Conservation (phyloP, 2,797 vertebrate species). For the Falco peregrinus region DNA sequence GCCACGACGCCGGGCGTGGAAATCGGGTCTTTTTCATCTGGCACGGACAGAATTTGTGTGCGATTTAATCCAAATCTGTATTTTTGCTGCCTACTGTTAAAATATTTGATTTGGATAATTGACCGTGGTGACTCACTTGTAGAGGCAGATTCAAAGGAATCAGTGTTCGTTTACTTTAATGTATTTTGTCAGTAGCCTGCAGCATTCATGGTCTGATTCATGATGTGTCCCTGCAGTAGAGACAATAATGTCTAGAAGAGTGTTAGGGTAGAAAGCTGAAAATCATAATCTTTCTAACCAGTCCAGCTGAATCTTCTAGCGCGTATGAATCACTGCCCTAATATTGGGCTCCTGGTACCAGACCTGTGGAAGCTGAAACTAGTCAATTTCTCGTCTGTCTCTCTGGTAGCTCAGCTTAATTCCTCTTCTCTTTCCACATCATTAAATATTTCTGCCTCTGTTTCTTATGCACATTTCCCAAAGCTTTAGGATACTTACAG, state of each 20-base stretch:
- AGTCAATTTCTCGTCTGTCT: neutral
- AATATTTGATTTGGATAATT: neutral
- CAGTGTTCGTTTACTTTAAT: neutral
- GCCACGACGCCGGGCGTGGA: neutral
- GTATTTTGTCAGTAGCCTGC: neutral
- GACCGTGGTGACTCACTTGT: neutral
- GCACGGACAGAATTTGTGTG: neutral
- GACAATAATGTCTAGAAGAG: neutral
- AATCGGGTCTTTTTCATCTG: neutral
- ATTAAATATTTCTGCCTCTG: neutral
- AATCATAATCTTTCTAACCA: neutral
- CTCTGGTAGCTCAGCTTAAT: neutral
- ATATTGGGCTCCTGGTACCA: accelerated
- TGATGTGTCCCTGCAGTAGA: neutral
- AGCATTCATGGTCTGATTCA: neutral
- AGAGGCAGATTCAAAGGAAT: neutral
- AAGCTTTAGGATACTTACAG: neutral
- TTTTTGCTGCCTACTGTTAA: neutral
- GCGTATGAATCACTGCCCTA: accelerated
- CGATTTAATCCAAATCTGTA: neutral
- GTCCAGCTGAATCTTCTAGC: neutral
- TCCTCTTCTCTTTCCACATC: neutral
- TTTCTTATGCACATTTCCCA: neutral
- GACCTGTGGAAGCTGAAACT: neutral
- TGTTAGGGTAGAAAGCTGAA: neutral